Percentiles rank a stretch among this genome's conserved stretches.
Evolutionary conservation across 1,140 invertebrate species (phyloP).

Genomic region (Drosophila bifasciata): DNA sequence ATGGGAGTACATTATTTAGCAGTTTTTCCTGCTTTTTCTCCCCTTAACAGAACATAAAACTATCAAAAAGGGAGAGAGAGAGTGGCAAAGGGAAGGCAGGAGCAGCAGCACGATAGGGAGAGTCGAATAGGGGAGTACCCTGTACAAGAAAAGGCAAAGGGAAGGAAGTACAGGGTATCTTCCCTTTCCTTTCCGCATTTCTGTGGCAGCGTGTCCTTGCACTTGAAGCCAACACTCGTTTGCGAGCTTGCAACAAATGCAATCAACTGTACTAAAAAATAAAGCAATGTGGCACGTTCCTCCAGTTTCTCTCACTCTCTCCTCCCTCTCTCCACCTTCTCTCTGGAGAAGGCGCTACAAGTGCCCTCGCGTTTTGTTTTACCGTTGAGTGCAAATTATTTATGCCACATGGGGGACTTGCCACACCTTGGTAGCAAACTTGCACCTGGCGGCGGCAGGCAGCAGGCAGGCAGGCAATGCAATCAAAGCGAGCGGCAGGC

Average conservation of each 20-base stretch:
- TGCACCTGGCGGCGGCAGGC: slow-evolving; percentile 26
- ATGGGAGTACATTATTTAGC: slow-evolving; percentile 57
- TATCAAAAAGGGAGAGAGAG: slow-evolving; percentile 18
- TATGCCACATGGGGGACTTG: slow-evolving; percentile 64
- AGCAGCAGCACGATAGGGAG: not conserved
- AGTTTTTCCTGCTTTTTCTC: slow-evolving; percentile 18
- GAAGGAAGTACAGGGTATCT: not conserved
- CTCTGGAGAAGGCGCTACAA: slow-evolving; percentile 53
- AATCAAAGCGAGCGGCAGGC: slow-evolving; percentile 63
- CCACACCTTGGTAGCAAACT: too few relatives aligned
- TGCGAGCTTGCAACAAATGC: slow-evolving; percentile 36
- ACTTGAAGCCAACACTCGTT: slow-evolving; percentile 61
- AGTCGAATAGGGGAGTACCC: not conserved
- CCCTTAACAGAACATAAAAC: slow-evolving; percentile 43
- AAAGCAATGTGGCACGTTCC: slow-evolving; percentile 37
- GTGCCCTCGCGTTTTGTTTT: slow-evolving; percentile 67
- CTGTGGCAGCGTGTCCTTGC: slow-evolving; percentile 54
- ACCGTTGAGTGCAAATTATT: slow-evolving; percentile 76
- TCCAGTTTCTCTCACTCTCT: not conserved
- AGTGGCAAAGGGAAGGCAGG: too few relatives aligned
- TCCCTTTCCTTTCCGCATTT: too few relatives aligned
- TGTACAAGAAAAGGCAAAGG: not conserved
- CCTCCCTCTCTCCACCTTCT: not conserved
- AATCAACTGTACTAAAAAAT: slow-evolving; percentile 51
- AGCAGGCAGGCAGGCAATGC: slow-evolving; percentile 50